phyloP scores from a whole-genome alignment of 1,140 invertebrate species.

The Drosophila albomicans region DNA sequence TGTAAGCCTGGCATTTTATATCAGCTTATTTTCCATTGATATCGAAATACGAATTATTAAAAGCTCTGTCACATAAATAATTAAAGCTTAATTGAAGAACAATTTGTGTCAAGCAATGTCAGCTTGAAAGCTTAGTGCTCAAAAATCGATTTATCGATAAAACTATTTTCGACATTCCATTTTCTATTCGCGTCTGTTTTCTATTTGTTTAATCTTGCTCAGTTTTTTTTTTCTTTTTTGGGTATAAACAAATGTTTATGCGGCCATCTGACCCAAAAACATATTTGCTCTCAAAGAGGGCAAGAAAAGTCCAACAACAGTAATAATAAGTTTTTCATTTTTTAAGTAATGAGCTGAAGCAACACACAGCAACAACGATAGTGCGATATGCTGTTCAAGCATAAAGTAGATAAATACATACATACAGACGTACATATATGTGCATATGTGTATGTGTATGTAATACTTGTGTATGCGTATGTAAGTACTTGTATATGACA shows the following conservation, averaged over 20 bases:
- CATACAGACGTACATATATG: conserved; percentile 6
- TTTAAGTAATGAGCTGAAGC: conserved; percentile 30
- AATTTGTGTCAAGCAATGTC: no score
- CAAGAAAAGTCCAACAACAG: conserved; percentile 14
- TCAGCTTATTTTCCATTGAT: no score
- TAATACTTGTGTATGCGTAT: conserved; percentile 1
- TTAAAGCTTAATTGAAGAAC: no score
- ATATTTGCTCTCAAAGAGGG: conserved; percentile 34
- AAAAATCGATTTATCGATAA: no score
- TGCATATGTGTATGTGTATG: conserved; percentile 22
- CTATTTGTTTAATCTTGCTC: conserved; percentile 28
- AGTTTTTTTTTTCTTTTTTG: conserved; percentile 14
- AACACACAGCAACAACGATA: conserved; percentile 11
- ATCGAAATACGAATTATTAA: no score
- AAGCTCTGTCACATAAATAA: no score
- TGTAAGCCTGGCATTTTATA: no score
- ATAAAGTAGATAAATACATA: conserved; percentile 26
- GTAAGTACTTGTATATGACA: conserved; percentile 54
- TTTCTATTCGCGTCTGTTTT: neutral
- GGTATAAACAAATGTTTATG: conserved; percentile 49
- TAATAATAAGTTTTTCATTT: conserved; percentile 13
- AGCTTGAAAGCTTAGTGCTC: no score
- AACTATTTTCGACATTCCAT: no score
- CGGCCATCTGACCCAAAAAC: conserved; percentile 44
- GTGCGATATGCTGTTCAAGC: conserved; percentile 25